Base-by-base conservation (phyloP, 2,113 vertebrate species). In the Barbus barbus region DNA sequence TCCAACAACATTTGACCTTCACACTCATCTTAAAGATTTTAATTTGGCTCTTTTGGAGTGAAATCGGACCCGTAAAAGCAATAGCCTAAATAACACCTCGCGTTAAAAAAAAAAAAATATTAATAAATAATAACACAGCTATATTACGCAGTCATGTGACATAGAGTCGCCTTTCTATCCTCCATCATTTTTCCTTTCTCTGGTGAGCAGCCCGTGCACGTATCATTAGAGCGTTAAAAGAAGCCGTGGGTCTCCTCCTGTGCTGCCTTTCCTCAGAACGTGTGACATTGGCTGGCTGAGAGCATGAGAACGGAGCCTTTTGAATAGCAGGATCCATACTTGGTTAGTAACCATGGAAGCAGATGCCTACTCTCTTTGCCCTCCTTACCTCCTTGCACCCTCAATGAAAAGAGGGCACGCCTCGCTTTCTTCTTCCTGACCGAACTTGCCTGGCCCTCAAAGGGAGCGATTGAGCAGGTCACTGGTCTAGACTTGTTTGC, bases 311-410 rank as follows among this genome's bases (percentile, higher is more conserved):
- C 95, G 90, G 90, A 93, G 93, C 94, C 94, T 94, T 94, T 94
- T 97, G 94, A 97, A 98, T 97, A 95, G 96, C 95, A 90, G 94
- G 95, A 94, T 96, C 96, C 96, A 97, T 97, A 95, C 94, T 96
- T 96, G 95, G 95, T 94, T 95, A 94, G 97, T 99, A 96, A 97
- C 97, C 98, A 99, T 98, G 97, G 97, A 97, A 98, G 96, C 97
- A 97, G 96, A 96, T 96, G 96, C 95, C 93, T 95, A 92, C 94
- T 96, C 95, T 93, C 96, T 95, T 94, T 93, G 94, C 96, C 96
- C 95, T 96, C 94, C 97, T 98, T 97, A 98, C 97, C 98, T 98
- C 97, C 96, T 97, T 73, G 89, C 91, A 89, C 95, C 94, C 93
- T 92, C 96, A 94, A 95, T 97, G 96, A 98, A 95, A 96, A 94